phyloP scores from a whole-genome alignment of 2,797 vertebrate genomes.

The Babyrousa celebensis region DNA sequence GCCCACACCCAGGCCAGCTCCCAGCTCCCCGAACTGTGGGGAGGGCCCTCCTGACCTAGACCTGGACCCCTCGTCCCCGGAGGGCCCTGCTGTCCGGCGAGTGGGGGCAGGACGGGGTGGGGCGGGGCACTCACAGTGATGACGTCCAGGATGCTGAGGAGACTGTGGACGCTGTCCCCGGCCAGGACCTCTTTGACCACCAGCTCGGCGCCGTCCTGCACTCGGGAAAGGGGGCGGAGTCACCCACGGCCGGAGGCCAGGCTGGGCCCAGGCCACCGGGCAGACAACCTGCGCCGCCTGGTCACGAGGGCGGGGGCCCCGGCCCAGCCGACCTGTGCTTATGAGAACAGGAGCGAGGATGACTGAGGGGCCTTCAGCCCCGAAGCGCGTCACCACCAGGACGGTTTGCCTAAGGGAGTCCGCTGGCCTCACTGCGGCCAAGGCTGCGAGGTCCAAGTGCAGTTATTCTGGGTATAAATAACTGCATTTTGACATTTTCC shows the following conservation, averaged over 20 bases:
- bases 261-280: rapidly evolving
- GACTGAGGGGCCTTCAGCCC: not conserved
- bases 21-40: not conserved
- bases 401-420: no score
- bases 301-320: rapidly evolving
- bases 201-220: constrained; percentile 95
- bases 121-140: constrained; percentile 94
- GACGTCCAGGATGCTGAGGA: constrained; percentile 97
- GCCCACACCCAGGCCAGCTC: rapidly evolving
- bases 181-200: constrained; percentile 97
- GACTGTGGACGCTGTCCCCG: constrained; percentile 98
- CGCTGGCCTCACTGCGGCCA: not conserved
- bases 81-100: not conserved
- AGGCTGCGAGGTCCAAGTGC: not conserved
- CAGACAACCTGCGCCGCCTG: not conserved
- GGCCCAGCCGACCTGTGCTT: rapidly evolving
- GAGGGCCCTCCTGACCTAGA: not conserved
- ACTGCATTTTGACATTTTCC: not conserved
- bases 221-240: not conserved
- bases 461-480: not conserved
- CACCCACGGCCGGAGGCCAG: not conserved
- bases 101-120: rapidly evolving
- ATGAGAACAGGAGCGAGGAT: no score
- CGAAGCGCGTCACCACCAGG: rapidly evolving
- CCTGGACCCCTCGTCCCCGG: not conserved